Evolutionary conservation across 92 coral and sea anemone species (phyloP).

Genomic region (Siderastrea radians): DNA sequence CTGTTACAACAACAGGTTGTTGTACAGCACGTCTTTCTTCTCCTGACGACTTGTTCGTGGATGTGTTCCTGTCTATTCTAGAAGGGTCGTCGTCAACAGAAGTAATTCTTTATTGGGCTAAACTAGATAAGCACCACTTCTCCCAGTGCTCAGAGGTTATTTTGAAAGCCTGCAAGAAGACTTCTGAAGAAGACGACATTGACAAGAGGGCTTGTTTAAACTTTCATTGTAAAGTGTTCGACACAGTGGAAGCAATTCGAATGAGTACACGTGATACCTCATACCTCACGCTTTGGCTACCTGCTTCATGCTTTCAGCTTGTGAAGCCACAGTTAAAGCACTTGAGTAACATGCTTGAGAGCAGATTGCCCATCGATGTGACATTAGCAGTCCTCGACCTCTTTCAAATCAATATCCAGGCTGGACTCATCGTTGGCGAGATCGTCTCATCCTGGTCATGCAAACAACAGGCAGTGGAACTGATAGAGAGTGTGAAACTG

Average conservation of each 20-base stretch:
- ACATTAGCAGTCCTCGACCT: slow-evolving; percentile 17
- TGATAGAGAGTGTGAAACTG: neutral
- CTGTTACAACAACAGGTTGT: neutral
- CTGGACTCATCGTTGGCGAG: slow-evolving; percentile 14
- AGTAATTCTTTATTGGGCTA: slow-evolving; percentile 44
- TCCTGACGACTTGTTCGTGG: slow-evolving; percentile 35
- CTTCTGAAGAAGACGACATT: neutral
- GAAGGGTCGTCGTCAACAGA: slow-evolving; percentile 21
- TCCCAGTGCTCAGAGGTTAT: slow-evolving; percentile 63
- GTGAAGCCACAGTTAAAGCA: slow-evolving; percentile 1
- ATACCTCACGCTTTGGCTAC: too few relatives aligned
- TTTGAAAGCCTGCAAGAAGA: slow-evolving; percentile 49
- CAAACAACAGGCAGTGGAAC: neutral
- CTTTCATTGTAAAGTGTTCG: neutral
- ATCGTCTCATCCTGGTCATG: slow-evolving; percentile 34
- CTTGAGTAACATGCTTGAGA: slow-evolving; percentile 29
- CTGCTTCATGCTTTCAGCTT: neutral
- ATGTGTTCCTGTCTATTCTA: slow-evolving; percentile 38
- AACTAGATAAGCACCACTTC: slow-evolving; percentile 26
- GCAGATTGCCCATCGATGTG: slow-evolving; percentile 1
- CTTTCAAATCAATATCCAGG: slow-evolving; percentile 7
- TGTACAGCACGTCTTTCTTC: neutral
- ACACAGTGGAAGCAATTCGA: slow-evolving; percentile 9
- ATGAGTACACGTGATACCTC: neutral
- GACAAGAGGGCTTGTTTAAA: neutral